A percentile compares a stretch with the other conserved stretches of the same genome.
Conservation (phyloP, 1,140 invertebrate species). For the Meloidogyne exigua region DNA sequence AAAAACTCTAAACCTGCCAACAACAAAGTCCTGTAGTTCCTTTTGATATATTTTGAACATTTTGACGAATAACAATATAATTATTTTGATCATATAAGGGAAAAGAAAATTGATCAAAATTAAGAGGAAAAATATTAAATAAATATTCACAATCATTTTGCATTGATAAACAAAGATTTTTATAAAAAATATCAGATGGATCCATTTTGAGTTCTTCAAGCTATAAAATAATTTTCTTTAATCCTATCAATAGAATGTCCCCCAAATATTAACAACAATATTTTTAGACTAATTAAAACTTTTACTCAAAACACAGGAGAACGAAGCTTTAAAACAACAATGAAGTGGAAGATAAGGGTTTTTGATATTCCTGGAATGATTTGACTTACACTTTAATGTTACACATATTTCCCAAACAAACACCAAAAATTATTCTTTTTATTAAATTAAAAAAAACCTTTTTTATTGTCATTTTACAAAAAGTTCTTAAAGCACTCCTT, state of each 20-base stretch:
- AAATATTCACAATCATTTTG: conserved; percentile 6
- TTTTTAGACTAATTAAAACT: no score
- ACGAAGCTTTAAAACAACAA: no score
- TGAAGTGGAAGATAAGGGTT: no score
- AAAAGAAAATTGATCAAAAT: background rate
- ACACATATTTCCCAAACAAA: no score
- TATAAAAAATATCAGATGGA: conserved; percentile 25
- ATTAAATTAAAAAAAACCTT: conserved; percentile 3
- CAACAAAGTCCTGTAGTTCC: conserved; percentile 31
- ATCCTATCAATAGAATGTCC: no score
- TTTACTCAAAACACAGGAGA: no score
- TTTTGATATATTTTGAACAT: conserved; percentile 19
- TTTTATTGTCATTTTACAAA: conserved; percentile 1
- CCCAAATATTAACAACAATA: no score
- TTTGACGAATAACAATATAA: conserved; percentile 26
- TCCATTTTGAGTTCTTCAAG: conserved; percentile 8
- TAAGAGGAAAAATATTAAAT: conserved; percentile 10
- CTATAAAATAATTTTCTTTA: conserved; percentile 3
- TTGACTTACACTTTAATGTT: no score
- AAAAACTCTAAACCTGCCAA: conserved; percentile 33
- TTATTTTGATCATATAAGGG: background rate
- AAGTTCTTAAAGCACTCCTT: background rate
- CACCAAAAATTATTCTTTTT: no score
- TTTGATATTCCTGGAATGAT: no score
- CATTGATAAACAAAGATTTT: conserved; percentile 26